Evolutionary conservation across 2,888 invertebrate species (phyloP), one percentile per base, ranked within the genome.

Genomic region (Stomorhina lunata): DNA sequence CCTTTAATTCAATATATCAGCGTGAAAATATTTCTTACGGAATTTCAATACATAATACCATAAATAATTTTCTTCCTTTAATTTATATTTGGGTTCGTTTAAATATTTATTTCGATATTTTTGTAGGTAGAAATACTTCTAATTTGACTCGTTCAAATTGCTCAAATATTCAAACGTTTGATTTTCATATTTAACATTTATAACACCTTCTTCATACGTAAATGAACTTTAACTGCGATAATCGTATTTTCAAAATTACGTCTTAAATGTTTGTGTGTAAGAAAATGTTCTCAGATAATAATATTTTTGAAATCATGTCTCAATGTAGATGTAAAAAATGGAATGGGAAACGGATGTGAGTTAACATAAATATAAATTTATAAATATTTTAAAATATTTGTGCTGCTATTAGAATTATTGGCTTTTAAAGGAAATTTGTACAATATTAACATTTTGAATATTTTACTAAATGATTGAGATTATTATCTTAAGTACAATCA

Each of bases 121-220:
- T 29, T 15, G 15, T 2, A n/a, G 7, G 0, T 7, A 55, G 12
- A 34, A 5, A 5, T 17, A 4, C 9, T 7, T 63, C 25, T 15
- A 15, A 61, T 61, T 63, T 63, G 40, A 59, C 59, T 73, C 63
- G 4, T 61, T 37, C n/a, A 22, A 25, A 40, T 27, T 55, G 37
- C 27, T 37, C 53, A 25, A 34, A 15, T 37, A 57, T 59, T 20
- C 32, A 17, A 32, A 12, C 15, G 53, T 75, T 55, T 65, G 22
- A 32, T 65, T 53, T 32, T 75, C 65, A 45, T 45, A 75, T 75
- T 75, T 55, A 75, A 55, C 53, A 55, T 75, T 75, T 75, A 32
- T 25, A 55, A 63, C 73, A 75, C 75, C 75, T 75, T 55, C 32
- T 32, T 6, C 2, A 50, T 4, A 37, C 25, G n/a, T 4, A 25